Evolutionary conservation across 2,888 invertebrate species (phyloP).

Genomic region (Tetragnatha montana): DNA sequence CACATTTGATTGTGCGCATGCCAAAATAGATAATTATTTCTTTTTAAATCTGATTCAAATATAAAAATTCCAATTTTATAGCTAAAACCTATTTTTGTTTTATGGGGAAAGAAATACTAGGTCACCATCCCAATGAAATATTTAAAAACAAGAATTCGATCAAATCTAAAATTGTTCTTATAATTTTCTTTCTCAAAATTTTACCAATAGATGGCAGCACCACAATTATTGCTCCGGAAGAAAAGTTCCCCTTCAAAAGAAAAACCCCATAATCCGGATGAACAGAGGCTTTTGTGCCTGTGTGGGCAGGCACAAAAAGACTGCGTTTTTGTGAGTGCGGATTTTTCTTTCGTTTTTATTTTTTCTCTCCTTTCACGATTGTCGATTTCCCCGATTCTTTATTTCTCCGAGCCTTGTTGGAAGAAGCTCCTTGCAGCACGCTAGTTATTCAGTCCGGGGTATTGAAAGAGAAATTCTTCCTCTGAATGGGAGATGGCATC

Average conservation of each 20-base stretch:
- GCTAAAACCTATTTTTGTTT: no score
- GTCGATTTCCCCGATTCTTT: slow-evolving; percentile 47
- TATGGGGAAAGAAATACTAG: no score
- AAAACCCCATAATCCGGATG: slow-evolving; percentile 63
- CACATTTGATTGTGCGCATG: no score
- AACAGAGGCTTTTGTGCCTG: slow-evolving; percentile 63
- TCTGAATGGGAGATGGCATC: slow-evolving; percentile 33
- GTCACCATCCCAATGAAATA: no score
- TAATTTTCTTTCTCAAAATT: neutral
- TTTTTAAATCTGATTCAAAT: no score
- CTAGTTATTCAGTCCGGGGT: slow-evolving; percentile 42
- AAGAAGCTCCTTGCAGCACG: slow-evolving; percentile 41
- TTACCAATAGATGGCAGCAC: slow-evolving; percentile 33
- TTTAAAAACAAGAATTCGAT: no score
- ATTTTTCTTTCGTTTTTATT: slow-evolving; percentile 21
- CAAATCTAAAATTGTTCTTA: neutral
- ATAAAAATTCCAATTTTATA: no score
- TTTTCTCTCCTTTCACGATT: slow-evolving; percentile 24
- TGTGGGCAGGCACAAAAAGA: slow-evolving; percentile 58
- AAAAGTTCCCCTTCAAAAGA: slow-evolving; percentile 23
- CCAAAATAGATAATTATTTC: no score
- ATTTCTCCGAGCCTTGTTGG: slow-evolving; percentile 6
- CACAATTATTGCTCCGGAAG: neutral
- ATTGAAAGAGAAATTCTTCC: slow-evolving; percentile 12
- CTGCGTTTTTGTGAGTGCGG: slow-evolving; percentile 16